phyloP scores from a whole-genome alignment of 2,113 vertebrate species.

The Ailuropoda melanoleuca region DNA sequence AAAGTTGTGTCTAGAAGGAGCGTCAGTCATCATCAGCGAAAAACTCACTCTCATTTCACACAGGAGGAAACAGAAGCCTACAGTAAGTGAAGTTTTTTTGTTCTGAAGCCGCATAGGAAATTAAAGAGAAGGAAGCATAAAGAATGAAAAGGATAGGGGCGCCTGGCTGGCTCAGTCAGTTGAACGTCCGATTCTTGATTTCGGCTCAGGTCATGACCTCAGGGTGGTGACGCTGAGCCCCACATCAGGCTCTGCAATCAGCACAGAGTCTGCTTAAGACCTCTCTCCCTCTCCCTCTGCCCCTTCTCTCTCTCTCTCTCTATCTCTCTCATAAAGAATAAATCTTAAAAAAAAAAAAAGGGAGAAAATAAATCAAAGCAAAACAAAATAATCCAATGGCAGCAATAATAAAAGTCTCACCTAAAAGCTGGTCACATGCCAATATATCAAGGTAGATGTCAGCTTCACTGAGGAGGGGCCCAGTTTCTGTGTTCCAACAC shows the following conservation, averaged over 20 bases:
- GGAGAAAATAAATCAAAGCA: neutral
- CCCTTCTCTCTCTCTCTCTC: too few species aligned
- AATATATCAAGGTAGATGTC: too few species aligned
- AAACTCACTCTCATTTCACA: neutral
- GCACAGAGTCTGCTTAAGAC: neutral
- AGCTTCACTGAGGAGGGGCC: neutral
- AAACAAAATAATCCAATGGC: neutral
- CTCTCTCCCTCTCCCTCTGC: neutral
- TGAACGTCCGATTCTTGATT: neutral
- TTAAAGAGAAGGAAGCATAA: neutral
- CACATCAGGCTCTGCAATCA: neutral
- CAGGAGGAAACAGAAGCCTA: neutral
- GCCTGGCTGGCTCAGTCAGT: neutral
- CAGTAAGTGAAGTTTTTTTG: neutral
- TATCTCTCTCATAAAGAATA: neutral
- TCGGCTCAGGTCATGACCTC: neutral
- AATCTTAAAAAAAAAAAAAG: neutral
- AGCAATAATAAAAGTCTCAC: neutral
- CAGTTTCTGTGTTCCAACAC: neutral
- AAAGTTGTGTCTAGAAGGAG: neutral
- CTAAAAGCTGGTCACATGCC: neutral
- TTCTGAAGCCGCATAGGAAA: neutral
- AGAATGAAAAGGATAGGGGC: neutral
- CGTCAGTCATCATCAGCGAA: neutral
- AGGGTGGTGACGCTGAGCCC: neutral